Conservation (phyloP, 2,888 invertebrate species). For the Tenthredo distinguenda region DNA sequence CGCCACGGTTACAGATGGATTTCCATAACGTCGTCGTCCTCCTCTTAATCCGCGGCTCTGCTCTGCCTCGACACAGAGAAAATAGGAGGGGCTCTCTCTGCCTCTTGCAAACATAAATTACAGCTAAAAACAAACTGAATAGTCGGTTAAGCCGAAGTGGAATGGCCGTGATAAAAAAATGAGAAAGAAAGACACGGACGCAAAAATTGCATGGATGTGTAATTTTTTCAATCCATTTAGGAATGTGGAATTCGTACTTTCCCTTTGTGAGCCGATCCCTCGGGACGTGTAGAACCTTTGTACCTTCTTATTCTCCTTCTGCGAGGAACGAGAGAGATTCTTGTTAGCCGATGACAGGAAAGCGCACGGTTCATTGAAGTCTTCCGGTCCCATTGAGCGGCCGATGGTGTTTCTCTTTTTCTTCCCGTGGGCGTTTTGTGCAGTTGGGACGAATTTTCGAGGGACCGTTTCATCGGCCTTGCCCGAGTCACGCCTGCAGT, state of each 20-base stretch:
- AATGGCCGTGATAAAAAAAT: background rate
- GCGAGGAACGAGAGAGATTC: conserved; percentile 56
- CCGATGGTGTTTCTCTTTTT: background rate
- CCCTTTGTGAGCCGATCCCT: background rate
- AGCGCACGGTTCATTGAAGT: conserved; percentile 66
- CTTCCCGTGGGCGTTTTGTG: conserved; percentile 4
- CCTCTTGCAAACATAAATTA: conserved; percentile 27
- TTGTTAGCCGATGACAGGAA: conserved; percentile 73
- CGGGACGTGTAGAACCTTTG: background rate
- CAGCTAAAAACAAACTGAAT: conserved; percentile 33
- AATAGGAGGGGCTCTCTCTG: conserved; percentile 47
- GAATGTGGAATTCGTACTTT: background rate
- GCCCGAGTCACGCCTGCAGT: conserved; percentile 35
- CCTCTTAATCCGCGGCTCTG: conserved; percentile 53
- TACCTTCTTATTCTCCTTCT: background rate
- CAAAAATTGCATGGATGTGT: background rate
- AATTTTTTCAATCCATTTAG: background rate
- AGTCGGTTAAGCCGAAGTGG: background rate
- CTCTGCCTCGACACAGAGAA: conserved; percentile 45
- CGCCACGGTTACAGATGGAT: conserved; percentile 26
- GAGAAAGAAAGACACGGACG: background rate
- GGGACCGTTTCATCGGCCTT: conserved; percentile 19
- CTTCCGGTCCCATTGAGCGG: conserved; percentile 62
- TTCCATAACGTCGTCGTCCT: conserved; percentile 50
- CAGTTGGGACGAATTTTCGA: background rate